Base-by-base conservation (phyloP, 2,113 vertebrate genomes). In the Campylorhamphus procurvoides region DNA sequence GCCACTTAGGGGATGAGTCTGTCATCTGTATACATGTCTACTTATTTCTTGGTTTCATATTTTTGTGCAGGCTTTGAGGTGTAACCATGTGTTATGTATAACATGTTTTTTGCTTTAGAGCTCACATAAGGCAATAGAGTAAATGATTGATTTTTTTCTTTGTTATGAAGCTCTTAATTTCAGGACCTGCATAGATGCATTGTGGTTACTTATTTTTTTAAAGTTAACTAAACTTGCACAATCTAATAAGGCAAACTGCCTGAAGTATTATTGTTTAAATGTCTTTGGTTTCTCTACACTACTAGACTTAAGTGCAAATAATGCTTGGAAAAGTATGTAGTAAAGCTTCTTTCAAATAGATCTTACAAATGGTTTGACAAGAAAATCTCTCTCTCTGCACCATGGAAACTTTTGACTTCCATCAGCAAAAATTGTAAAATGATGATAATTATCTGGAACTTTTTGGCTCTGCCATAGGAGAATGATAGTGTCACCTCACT, bases 381-480 rank as follows among this genome's bases (percentile, higher is more conserved):
- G 92, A 87, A 94, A 95, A 94, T 90, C 1, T 95, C 25, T 83
- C 16, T 72, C 19, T 73, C 42, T 86, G 64, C 23, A 27, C 68
- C 50, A 37, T 64, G 74, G 87, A 93, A 95, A 94, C 68, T 85
- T 72, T 90, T 67, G 79, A 67, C 72, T 95, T 83, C 42, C 42
- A 40, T 88, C 68, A 93, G 29, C 46, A 39, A 74, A 79, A 88
- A 88, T 4, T 88, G 68, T 86, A 63, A 94, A 96, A 90, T 92
- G 33, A 86, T 91, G 47, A 63, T 93, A 94, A 93, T 90, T 95
- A 80, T 84, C 82, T 80, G 63, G 39, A 85, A 89, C n/a, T 74
- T 94, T 88, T 74, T 93, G 87, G 28, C 42, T 91, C 39, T 94
- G 24, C 42, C 50, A 10, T 77, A 83, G 59, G 40, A 42, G 63